Evolutionary conservation across 2,888 invertebrate species (phyloP).

Genomic region (Biston betularia): DNA sequence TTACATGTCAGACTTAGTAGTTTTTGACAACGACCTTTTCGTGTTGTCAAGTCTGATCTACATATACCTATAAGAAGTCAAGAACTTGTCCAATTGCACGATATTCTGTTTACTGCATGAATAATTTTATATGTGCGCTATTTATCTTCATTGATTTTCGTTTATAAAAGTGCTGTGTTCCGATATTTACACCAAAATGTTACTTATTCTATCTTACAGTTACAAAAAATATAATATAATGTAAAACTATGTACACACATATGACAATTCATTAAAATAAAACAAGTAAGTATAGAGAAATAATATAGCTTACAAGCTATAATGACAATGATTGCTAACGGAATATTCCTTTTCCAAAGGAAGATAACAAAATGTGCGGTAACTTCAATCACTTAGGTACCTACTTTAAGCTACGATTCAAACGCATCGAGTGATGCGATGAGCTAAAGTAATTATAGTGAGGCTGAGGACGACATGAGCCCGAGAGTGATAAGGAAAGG

Average conservation of each 20-base stretch:
- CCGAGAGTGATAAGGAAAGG: conserved; percentile 52
- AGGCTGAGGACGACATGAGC: conserved; percentile 59
- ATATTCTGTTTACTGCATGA: background rate
- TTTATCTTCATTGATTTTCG: background rate
- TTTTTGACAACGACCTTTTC: conserved; percentile 21
- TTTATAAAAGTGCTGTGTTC: background rate
- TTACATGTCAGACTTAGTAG: conserved; percentile 24
- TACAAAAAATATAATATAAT: background rate
- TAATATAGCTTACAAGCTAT: background rate
- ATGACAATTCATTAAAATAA: conserved; percentile 11
- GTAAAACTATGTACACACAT: background rate
- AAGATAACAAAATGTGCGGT: conserved; percentile 64
- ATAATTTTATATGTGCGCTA: no score
- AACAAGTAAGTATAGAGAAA: background rate
- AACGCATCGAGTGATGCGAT: conserved; percentile 63
- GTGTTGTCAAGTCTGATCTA: conserved; percentile 11
- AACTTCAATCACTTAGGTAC: conserved; percentile 51
- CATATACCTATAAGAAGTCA: conserved; percentile 10
- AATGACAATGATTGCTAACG: conserved; percentile 15
- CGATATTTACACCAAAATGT: background rate
- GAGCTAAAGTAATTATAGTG: conserved; percentile 70
- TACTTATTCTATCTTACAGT: background rate
- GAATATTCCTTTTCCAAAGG: conserved; percentile 33
- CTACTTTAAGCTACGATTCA: conserved; percentile 35
- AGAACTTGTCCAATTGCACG: background rate